Evolutionary conservation across 1,140 invertebrate genomes (phyloP), one percentile per base, ranked within the genome.

Genomic region (Hetaerina americana): DNA sequence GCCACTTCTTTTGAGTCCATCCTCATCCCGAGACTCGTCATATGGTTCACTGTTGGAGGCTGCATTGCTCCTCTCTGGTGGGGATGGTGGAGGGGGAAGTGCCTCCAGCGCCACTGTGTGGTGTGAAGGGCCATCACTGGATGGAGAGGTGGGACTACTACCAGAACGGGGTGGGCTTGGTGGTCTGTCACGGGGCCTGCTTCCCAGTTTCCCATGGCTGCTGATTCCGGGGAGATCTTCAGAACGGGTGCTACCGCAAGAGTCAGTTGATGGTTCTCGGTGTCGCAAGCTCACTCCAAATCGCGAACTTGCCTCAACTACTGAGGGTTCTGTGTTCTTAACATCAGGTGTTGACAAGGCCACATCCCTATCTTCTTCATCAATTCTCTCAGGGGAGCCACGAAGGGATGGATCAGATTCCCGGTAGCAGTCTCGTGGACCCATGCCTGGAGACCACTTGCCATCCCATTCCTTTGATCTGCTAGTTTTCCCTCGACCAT

Each of bases 221-320:
- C 79, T 26, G 77, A 75, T 76, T 77, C 80, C 29, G 78, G 72
- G 74, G 2, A 76, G 73, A 22, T 74, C 72, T 18, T 31, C 74
- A 71, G 81, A 80, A 69, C 79, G 81, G 27, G 79, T 78, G 74
- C 82, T 84, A 72, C 82, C 85, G 74, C 85, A 85, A n/a, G 85
- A 85, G 74, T 86, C 85, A 0, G 85, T 85, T 5, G 86, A 85
- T 5, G 86, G 84, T 74, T 90, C 88, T 12, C 89, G 81, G 66
- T 89, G 88, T 31, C 89, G 82, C 66, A 91, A 79, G 77, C 86
- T 90, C 0, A 90, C 88, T 2, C 89, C 89, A 74, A 90, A 91
- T 49, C 87, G 81, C 22, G 88, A 88, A 76, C 87, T 89, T 0
- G 90, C 88, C 77, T 89, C 87, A 76, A 88, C 87, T 1, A 89